These are phyloP conservation scores for Xyrauchen texanus DNA, from an alignment of 2,113 vertebrate genomes.

Conservation along the genomic window DNA sequence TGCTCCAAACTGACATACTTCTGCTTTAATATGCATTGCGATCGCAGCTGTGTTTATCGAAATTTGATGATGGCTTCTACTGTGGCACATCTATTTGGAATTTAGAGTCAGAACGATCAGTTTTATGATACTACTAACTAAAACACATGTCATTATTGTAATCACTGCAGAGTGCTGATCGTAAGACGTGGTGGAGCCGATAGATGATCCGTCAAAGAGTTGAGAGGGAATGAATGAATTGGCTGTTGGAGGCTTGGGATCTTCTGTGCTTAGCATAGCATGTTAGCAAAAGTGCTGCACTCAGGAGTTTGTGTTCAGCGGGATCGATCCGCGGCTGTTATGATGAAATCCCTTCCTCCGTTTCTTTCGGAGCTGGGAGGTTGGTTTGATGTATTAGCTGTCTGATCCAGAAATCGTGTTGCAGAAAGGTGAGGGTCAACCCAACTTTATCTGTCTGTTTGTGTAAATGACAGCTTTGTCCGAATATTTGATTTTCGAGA, in stretches of 20 bases:
- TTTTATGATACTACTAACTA: no score
- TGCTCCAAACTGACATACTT: no score
- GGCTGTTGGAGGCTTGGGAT: conserved; percentile 45
- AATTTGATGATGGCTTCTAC: no score
- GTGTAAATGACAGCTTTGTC: no score
- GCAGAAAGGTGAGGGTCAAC: conserved; percentile 25
- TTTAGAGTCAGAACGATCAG: no score
- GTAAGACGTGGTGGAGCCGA: conserved; percentile 35
- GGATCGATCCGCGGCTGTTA: conserved; percentile 74
- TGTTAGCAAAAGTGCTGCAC: conserved; percentile 74
- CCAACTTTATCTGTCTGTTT: background rate
- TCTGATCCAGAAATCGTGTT: conserved; percentile 67
- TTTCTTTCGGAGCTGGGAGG: conserved; percentile 63
- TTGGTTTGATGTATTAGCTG: conserved; percentile 76
- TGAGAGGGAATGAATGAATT: conserved; percentile 32
- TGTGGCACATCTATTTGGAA: no score
- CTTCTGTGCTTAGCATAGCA: conserved; percentile 66
- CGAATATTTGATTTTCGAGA: no score
- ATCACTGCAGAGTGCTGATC: conserved; percentile 50
- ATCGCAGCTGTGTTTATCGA: no score
- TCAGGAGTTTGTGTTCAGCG: conserved; percentile 65
- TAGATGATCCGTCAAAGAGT: background rate
- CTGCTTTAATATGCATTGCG: no score
- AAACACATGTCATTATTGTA: conserved; percentile 48
- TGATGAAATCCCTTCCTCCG: conserved; percentile 73